Evolutionary conservation across 2,888 invertebrate species (phyloP), one percentile per base, ranked within the genome.

Genomic region (Blastobasis lacticolella): DNA sequence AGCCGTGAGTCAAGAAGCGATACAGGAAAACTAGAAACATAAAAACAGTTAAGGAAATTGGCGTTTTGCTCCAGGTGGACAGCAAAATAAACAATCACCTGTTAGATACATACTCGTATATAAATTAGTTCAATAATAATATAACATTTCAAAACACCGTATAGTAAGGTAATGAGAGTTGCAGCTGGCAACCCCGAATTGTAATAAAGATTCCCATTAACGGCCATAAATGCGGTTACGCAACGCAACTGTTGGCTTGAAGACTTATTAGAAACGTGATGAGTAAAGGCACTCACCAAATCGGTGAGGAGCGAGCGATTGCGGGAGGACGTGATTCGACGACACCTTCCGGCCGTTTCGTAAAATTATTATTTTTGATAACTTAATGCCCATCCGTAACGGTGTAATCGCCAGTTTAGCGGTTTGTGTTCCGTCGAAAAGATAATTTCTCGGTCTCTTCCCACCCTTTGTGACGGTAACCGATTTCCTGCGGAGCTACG

Each of bases 321-420:
- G 76, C 73, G 75, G 75, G 75, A 59, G 56, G 67, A 86, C 87
- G 87, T 88, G 87, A 74, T 68, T 69, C 71, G 61, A 64, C 75
- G 77, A 75, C 87, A 85, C 81, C 87, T 84, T 86, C 85, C 85
- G 86, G 78, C 78, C 85, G 82, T 81, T 82, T 83, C 82, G 78
- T 82, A 80, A 79, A 78, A 76, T 80, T 78, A 80, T 80, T 79
- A 81, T 74, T 69, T 82, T 86, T 81, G 86, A 87, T 85, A 85
- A 82, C 83, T 84, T 77, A 83, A 86, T 84, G 80, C 78, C 73
- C 76, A 79, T 78, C 77, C 73, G 84, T 81, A 81, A 82, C 82
- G 75, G 73, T 85, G 81, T 88, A 87, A 87, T 87, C 85, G 85
- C 76, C 74, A 69, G 75, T 81, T 85, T 84, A 82, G 87, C 81